phyloP scores from a whole-genome alignment of 2,888 invertebrate species.

The Drosophila lacicola region DNA sequence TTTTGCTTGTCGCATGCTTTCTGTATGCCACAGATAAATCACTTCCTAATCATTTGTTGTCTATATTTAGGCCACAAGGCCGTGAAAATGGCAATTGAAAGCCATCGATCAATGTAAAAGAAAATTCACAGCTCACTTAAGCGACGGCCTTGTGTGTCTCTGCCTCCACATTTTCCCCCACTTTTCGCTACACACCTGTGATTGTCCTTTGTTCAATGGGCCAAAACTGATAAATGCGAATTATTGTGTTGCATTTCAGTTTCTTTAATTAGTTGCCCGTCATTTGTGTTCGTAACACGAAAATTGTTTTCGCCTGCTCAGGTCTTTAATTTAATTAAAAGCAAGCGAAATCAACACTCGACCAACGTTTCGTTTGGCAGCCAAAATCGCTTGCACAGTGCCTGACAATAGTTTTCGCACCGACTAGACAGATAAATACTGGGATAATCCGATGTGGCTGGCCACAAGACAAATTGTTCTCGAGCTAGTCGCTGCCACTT shows the following conservation, averaged over 20 bases:
- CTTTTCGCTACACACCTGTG: not conserved
- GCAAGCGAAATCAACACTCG: slow-evolving; percentile 19
- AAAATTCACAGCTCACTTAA: slow-evolving; percentile 36
- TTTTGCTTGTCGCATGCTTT: slow-evolving; percentile 24
- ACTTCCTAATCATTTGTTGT: slow-evolving; percentile 55
- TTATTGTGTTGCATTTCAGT: slow-evolving; percentile 52
- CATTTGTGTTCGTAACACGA: slow-evolving; percentile 22
- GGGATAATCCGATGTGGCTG: slow-evolving; percentile 32
- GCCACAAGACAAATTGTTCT: slow-evolving; percentile 22
- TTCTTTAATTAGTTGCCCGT: slow-evolving; percentile 47
- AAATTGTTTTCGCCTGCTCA: slow-evolving; percentile 24
- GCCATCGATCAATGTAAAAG: slow-evolving; percentile 69
- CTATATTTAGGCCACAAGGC: slow-evolving; percentile 54
- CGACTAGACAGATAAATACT: slow-evolving; percentile 35
- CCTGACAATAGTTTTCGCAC: slow-evolving; percentile 30
- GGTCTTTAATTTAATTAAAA: slow-evolving; percentile 37
- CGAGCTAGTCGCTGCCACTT: slow-evolving; percentile 24
- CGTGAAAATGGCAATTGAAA: slow-evolving; percentile 60
- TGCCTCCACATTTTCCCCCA: slow-evolving; percentile 9
- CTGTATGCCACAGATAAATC: slow-evolving; percentile 48
- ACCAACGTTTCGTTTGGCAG: slow-evolving; percentile 36
- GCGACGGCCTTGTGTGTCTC: slow-evolving; percentile 6
- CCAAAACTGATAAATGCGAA: slow-evolving; percentile 60
- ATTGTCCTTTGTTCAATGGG: slow-evolving; percentile 37
- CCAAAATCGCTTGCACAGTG: slow-evolving; percentile 24